Conservation (phyloP, 1,140 invertebrate genomes). For the Diuraphis noxia region DNA sequence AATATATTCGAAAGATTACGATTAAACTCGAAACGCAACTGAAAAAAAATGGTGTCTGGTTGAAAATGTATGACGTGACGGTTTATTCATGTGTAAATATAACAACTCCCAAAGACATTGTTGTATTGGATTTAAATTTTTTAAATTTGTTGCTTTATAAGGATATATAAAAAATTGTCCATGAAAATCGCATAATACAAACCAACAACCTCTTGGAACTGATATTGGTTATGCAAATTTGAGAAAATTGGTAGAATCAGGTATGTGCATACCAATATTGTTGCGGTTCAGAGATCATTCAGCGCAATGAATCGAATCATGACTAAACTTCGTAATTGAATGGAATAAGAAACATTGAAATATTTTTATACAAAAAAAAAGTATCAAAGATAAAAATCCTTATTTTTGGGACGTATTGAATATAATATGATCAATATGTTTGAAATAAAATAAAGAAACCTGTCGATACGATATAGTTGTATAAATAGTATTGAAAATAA, state of each 20-base stretch:
- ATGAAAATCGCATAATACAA: neutral
- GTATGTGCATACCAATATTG: neutral
- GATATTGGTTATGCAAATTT: neutral
- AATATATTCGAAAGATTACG: neutral
- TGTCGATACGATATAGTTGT: too few relatives aligned
- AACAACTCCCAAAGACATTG: neutral
- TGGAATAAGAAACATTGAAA: neutral
- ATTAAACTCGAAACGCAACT: neutral
- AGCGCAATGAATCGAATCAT: neutral
- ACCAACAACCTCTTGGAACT: neutral
- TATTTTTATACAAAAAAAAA: conserved; percentile 2
- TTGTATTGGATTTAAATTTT: neutral
- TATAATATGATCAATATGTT: neutral
- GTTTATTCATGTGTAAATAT: neutral
- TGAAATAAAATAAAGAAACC: neutral
- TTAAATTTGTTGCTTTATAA: neutral
- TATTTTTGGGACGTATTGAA: neutral
- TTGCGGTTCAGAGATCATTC: neutral
- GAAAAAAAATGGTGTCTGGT: neutral
- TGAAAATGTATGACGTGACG: neutral
- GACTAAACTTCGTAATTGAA: neutral
- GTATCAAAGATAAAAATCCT: neutral
- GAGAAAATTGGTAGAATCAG: neutral
- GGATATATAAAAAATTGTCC: neutral
- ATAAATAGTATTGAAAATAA: too few relatives aligned